These are phyloP conservation scores for Paracanthobrama guichenoti DNA, from an alignment of 2,113 vertebrate species.

Conservation along the genomic window DNA sequence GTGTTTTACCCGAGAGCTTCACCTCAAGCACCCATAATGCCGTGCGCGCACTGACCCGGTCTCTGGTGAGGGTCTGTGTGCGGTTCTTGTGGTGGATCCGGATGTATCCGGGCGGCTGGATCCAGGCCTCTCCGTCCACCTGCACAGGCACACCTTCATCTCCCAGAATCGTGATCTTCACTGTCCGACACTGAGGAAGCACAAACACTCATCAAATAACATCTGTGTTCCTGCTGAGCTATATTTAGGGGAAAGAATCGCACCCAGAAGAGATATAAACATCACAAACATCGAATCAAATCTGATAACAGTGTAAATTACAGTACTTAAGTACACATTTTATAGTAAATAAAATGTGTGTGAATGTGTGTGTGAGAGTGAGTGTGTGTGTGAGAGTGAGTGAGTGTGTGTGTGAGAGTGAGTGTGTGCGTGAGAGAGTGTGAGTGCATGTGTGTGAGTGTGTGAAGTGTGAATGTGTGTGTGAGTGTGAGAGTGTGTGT, in stretches of 20 bases:
- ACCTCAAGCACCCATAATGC: background rate
- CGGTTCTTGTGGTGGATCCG: constrained; percentile 97
- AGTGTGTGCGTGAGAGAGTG: no score
- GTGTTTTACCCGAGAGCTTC: background rate
- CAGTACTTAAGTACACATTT: no score
- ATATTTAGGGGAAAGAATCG: no score
- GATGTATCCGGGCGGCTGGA: constrained; percentile 95
- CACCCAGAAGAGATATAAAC: no score
- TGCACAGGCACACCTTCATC: constrained; percentile 96
- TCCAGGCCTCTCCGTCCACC: constrained; percentile 98
- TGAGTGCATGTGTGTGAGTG: no score
- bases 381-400: no score
- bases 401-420: no score
- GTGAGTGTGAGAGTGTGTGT: background rate
- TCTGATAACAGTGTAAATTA: no score
- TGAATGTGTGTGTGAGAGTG: no score
- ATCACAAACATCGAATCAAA: background rate
- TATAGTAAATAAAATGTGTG: no score
- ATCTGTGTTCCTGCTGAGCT: background rate
- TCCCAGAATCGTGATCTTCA: constrained; percentile 96
- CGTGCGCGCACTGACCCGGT: constrained; percentile 77
- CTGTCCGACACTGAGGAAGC: constrained; percentile 84
- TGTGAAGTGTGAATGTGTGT: no score
- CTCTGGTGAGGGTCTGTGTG: constrained; percentile 92
- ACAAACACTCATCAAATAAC: constrained; percentile 7